Base-by-base conservation (phyloP, 2,113 vertebrate species). In the Ptilonorhynchus violaceus region DNA sequence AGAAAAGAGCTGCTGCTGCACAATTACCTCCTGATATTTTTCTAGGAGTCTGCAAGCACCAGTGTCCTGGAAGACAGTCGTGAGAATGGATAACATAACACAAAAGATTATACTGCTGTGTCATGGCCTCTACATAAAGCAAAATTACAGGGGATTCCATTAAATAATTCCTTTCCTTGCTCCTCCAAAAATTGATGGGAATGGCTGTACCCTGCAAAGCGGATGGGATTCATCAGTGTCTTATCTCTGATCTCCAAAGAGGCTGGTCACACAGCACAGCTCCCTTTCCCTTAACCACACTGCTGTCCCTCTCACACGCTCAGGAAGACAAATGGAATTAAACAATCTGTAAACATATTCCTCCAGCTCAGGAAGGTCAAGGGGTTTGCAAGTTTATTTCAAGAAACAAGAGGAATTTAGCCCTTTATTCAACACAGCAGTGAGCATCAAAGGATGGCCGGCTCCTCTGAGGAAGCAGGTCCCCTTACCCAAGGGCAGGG, bases 311-410 rank as follows among this genome's bases (percentile, higher is more conserved):
- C 92, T 94, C 85, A 76, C 79, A 55, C 0, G 3, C 86, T 88
- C 76, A 76, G 82, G 85, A 93, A 89, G 64, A 86, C 49, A 95
- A 91, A 92, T 35, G 58, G 69, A 64, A 84, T 80, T 62, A 77
- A 89, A 70, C 52, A n/a, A 49, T 85, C 67, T 80, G 35, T 91
- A 96, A 96, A 93, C 75, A 89, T 76, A 88, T 56, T 64, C 63
- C 70, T 89, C 68, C 76, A 77, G 53, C 74, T 92, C 86, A 95
- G 93, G 95, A 96, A 97, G 91, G 85, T 87, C 92, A 88, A 89
- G 63, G 67, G 47, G 13, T 78, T 80, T 56, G n/a, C 49, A 77
- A 83, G 68, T 95, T 93, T 93, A 85, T 95, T 95, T 94, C 89
- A 69, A 95, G 87, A 78, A 84, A 62, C 28, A 46, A 66, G 81